phyloP scores from a whole-genome alignment of 2,888 invertebrate species.

The Melieria picta region DNA sequence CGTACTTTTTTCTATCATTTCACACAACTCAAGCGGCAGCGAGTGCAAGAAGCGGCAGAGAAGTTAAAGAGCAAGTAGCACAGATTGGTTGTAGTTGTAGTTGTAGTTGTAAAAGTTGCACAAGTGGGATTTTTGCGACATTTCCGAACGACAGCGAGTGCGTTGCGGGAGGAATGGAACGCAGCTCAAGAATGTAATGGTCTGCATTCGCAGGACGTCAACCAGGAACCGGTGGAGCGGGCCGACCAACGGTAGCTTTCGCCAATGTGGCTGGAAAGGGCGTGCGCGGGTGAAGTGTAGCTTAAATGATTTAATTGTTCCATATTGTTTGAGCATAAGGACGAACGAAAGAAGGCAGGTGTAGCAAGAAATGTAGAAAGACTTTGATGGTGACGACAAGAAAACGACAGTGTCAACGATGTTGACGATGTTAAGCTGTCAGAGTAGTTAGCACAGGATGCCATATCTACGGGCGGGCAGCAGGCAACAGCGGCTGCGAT shows the following conservation, averaged over 20 bases:
- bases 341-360: not conserved
- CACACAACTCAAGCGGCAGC: no score
- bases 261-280: not conserved
- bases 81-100: no score
- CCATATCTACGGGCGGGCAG: no score
- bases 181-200: slow-evolving; percentile 26
- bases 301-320: slow-evolving; percentile 22
- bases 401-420: not conserved
- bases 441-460: no score
- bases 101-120: no score
- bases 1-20: not conserved
- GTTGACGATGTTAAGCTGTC: no score
- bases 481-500: no score
- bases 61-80: no score
- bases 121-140: no score
- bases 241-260: not conserved
- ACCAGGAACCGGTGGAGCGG: no score
- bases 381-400: not conserved
- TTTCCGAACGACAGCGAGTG: no score
- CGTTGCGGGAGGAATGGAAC: not conserved
- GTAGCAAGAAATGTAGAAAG: not conserved
- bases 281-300: slow-evolving; percentile 1
- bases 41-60: no score
- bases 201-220: slow-evolving; percentile 3
- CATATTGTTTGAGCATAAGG: slow-evolving; percentile 8